These are phyloP conservation scores for Cephus nigrinus DNA, from an alignment of 2,888 invertebrate species.

Conservation along the genomic window DNA sequence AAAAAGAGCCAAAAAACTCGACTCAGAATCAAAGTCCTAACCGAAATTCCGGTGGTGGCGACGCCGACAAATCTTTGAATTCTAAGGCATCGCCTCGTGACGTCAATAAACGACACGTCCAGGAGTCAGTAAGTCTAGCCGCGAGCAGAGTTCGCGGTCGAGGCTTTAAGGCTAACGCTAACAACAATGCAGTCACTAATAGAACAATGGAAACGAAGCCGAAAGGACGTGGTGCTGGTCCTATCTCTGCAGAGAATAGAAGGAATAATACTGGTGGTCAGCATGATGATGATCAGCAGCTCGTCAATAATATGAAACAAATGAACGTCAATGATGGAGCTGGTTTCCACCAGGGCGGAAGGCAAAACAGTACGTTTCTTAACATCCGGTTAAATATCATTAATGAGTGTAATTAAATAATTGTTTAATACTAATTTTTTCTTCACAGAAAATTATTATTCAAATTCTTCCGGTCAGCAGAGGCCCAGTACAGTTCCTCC, in stretches of 20 bases:
- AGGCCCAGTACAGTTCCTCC: conserved; percentile 54
- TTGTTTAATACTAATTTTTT: neutral
- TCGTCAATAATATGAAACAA: conserved; percentile 57
- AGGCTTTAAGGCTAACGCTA: conserved; percentile 56
- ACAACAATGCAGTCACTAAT: conserved; percentile 55
- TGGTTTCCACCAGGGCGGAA: conserved; percentile 46
- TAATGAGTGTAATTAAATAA: neutral
- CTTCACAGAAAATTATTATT: conserved; percentile 57
- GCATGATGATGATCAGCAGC: conserved; percentile 53
- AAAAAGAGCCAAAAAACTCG: conserved; percentile 50
- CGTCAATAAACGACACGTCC: conserved; percentile 51
- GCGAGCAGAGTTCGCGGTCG: conserved; percentile 57
- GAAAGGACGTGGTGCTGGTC: conserved; percentile 55
- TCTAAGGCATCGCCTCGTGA: conserved; percentile 42
- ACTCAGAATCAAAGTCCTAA: conserved; percentile 50
- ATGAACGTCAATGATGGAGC: conserved; percentile 50
- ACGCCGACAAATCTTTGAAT: conserved; percentile 42
- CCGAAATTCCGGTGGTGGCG: conserved; percentile 42
- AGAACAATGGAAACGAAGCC: conserved; percentile 55
- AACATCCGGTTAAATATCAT: neutral
- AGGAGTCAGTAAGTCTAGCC: conserved; percentile 52
- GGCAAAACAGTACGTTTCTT: conserved; percentile 54
- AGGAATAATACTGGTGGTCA: conserved; percentile 43
- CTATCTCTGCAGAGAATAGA: conserved; percentile 46
- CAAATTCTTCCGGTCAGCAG: conserved; percentile 56